Conservation (phyloP, 2,113 vertebrate species). For the Colossoma macropomum region DNA sequence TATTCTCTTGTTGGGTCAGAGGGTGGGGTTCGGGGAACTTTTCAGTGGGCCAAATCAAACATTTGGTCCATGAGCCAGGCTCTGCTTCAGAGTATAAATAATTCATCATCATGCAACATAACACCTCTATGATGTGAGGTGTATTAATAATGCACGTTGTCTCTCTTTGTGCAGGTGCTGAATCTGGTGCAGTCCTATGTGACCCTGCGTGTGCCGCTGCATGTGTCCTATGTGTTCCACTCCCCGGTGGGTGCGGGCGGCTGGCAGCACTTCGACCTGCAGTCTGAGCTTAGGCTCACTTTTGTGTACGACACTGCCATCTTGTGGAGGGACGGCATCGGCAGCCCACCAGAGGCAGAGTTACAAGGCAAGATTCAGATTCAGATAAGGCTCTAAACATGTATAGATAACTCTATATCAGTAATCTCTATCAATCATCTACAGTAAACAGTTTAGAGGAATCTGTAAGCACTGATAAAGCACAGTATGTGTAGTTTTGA, state of each 20-base stretch:
- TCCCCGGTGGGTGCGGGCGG: constrained; percentile 81
- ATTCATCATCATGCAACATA: no score
- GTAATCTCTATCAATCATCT: no score
- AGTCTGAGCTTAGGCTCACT: constrained; percentile 84
- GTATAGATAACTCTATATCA: no score
- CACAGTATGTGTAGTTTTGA: no score
- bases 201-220: constrained; percentile 84
- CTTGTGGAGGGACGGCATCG: constrained; percentile 86
- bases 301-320: constrained; percentile 91
- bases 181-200: constrained; percentile 88
- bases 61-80: no score
- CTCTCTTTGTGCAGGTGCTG: constrained; percentile 72
- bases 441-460: no score
- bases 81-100: no score
- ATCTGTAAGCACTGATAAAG: no score
- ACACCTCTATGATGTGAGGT: neutral
- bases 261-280: constrained; percentile 88
- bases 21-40: no score
- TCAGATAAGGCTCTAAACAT: no score
- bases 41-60: no score
- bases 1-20: no score
- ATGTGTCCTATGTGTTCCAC: constrained; percentile 86
- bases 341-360: constrained; percentile 85
- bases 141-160: neutral
- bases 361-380: constrained; percentile 74